Conservation (phyloP, 2,888 invertebrate species). For the Allacma fusca region DNA sequence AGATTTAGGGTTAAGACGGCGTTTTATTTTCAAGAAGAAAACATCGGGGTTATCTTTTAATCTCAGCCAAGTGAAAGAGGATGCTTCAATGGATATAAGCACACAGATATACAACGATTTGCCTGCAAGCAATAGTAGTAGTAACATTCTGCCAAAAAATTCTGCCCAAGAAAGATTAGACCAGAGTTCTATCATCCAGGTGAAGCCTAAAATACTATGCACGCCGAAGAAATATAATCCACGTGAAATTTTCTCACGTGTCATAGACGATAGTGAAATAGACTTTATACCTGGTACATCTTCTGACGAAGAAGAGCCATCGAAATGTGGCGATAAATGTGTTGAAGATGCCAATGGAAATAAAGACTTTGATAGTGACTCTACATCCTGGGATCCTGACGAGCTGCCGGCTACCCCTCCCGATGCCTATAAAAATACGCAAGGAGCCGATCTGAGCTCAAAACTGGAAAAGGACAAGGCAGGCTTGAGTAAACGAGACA, state of each 20-base stretch:
- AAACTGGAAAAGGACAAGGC: no score
- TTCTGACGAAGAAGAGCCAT: slow-evolving; percentile 31
- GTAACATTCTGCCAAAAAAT: no score
- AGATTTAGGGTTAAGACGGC: not conserved
- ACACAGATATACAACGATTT: no score
- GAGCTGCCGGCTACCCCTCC: slow-evolving; percentile 15
- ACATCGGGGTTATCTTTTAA: not conserved
- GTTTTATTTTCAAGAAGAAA: slow-evolving; percentile 30
- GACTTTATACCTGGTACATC: slow-evolving; percentile 40
- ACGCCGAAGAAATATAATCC: not conserved
- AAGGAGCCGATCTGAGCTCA: no score
- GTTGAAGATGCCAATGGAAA: not conserved
- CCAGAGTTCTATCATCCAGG: no score
- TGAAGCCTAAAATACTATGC: no score
- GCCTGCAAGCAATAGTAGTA: no score
- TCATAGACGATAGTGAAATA: slow-evolving; percentile 22
- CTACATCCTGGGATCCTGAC: slow-evolving; percentile 39
- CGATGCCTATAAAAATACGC: not conserved
- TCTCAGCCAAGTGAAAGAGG: no score
- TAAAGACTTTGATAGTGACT: slow-evolving; percentile 26
- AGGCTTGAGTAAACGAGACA: not conserved
- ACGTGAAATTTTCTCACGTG: not conserved
- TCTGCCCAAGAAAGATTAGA: no score
- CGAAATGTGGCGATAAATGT: not conserved
- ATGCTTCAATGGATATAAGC: no score